Evolutionary conservation across 2,888 invertebrate species (phyloP).

Genomic region (Drosophila quinaria): DNA sequence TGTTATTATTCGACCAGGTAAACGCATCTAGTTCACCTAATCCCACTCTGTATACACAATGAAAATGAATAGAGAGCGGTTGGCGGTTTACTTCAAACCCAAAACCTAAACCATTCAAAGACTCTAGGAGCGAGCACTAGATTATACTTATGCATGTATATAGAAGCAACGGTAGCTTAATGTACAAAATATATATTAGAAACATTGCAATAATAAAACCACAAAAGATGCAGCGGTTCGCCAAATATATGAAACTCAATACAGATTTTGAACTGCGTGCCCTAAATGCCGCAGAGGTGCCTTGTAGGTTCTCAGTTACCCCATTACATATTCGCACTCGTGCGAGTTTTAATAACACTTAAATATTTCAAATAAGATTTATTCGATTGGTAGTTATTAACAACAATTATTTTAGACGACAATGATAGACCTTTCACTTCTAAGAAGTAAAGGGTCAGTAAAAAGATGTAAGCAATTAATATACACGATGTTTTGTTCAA

Average conservation of each 20-base stretch:
- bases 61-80: slow-evolving; percentile 29
- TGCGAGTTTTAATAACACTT: too few species aligned
- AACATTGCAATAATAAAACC: neutral
- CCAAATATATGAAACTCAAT: neutral
- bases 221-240: slow-evolving; percentile 1
- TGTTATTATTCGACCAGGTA: slow-evolving; percentile 42
- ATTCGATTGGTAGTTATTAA: too few species aligned
- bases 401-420: too few species aligned
- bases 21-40: slow-evolving; percentile 34
- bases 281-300: neutral
- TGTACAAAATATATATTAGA: neutral
- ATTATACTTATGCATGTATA: slow-evolving; percentile 15
- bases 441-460: too few species aligned
- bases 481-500: too few species aligned
- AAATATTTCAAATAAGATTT: too few species aligned
- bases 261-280: neutral
- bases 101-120: slow-evolving; percentile 1
- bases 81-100: slow-evolving; percentile 10
- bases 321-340: neutral
- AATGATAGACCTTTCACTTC: too few species aligned
- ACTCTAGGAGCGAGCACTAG: slow-evolving; percentile 18
- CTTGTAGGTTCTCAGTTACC: neutral
- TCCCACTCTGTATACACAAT: slow-evolving; percentile 35
- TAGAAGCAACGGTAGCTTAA: neutral
- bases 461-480: too few species aligned